phyloP scores from a whole-genome alignment of 2,888 invertebrate genomes.

The Watsonalla cultraria region DNA sequence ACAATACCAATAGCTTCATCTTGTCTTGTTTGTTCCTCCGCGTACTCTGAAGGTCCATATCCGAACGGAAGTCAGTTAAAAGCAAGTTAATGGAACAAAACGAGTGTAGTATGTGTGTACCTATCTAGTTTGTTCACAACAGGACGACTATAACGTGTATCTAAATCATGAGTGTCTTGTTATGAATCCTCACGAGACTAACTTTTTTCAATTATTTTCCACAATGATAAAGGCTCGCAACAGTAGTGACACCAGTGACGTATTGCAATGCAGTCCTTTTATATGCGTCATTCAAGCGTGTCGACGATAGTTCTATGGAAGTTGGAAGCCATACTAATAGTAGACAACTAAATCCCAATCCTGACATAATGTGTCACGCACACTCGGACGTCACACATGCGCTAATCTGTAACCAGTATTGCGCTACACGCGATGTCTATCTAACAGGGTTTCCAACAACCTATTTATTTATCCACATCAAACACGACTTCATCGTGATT shows the following conservation, averaged over 20 bases:
- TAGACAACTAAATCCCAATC: constrained; percentile 22
- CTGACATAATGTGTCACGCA: constrained; percentile 16
- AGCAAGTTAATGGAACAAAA: no score
- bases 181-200: constrained; percentile 21
- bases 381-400: background rate
- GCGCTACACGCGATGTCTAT: constrained; percentile 7
- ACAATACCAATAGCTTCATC: no score
- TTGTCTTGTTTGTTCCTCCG: background rate
- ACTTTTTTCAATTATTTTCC: no score
- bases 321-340: constrained; percentile 30
- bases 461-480: constrained; percentile 27
- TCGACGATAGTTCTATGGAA: constrained; percentile 9
- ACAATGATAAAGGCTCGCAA: no score
- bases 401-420: constrained; percentile 14
- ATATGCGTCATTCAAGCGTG: background rate
- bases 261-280: background rate
- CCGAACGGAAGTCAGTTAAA: no score
- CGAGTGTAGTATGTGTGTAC: background rate
- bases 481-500: constrained; percentile 29
- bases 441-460: constrained; percentile 19
- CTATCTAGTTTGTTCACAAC: constrained; percentile 5
- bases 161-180: constrained; percentile 26
- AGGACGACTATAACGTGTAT: constrained; percentile 25
- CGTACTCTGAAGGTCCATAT: background rate
- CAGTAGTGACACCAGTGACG: no score